Percentiles rank a stretch among this genome's conserved stretches.
These are phyloP conservation scores for Ophion ventricosus DNA, from an alignment of 2,888 invertebrate genomes.

Conservation along the genomic window DNA sequence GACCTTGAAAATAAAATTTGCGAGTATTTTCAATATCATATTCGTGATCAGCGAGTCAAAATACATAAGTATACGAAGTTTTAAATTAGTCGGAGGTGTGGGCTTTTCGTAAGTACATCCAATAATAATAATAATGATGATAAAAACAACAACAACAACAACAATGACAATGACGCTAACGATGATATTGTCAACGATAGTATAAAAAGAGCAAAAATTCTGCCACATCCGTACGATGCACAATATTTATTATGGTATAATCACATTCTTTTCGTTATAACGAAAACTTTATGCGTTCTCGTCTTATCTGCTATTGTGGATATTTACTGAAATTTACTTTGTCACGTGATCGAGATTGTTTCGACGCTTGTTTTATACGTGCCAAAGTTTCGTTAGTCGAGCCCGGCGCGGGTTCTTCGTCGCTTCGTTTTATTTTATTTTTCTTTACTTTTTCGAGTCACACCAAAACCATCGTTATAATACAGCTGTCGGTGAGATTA, in stretches of 20 bases:
- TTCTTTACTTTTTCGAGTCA: constrained; percentile 3
- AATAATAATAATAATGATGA: constrained; percentile 13
- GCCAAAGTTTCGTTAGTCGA: constrained; percentile 43
- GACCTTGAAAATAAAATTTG: too few species aligned
- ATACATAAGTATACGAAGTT: too few species aligned
- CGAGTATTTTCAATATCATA: too few species aligned
- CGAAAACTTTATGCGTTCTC: constrained; percentile 26
- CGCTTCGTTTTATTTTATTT: constrained; percentile 11
- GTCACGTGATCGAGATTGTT: constrained; percentile 35
- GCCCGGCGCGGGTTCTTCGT: background rate
- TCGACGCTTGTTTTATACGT: constrained; percentile 31
- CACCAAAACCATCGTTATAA: background rate
- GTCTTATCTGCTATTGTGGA: constrained; percentile 36
- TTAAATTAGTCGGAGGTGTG: too few species aligned
- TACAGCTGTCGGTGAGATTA: constrained; percentile 31
- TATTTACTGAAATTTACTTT: constrained; percentile 39
- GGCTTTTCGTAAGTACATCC: too few species aligned
- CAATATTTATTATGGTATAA: too few species aligned
- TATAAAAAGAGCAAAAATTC: too few species aligned
- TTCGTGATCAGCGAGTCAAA: too few species aligned
- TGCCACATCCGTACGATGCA: too few species aligned
- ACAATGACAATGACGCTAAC: too few species aligned
- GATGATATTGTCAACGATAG: too few species aligned
- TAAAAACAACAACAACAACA: background rate
- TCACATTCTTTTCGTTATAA: too few species aligned